Evolutionary conservation across 2,797 vertebrate genomes (phyloP).

Genomic region (Pangasius sanitwongsei): DNA sequence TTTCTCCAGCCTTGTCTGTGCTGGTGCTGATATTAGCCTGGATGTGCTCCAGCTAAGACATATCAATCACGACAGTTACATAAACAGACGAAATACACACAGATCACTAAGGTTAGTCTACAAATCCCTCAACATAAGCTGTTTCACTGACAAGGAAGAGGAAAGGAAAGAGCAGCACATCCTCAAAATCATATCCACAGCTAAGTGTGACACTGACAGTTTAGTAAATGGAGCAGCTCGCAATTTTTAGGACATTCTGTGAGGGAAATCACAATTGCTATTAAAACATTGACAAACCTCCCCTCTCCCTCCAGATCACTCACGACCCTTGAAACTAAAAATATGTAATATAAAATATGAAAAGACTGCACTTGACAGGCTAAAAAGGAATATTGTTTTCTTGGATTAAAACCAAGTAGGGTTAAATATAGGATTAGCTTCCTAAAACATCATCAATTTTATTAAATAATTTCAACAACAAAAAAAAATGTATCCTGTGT

Average conservation of each 20-base stretch:
- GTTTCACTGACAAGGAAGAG: neutral
- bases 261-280: neutral
- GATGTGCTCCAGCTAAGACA: neutral
- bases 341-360: neutral
- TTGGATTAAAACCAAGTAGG: neutral
- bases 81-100: conserved; percentile 6
- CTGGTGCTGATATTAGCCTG: conserved; percentile 4
- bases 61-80: neutral
- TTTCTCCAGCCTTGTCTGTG: neutral
- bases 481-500: neutral
- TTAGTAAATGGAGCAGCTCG: neutral
- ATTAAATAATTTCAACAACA: neutral
- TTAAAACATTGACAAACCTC: neutral
- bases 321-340: neutral
- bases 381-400: neutral
- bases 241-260: neutral
- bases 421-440: neutral
- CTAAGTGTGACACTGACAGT: neutral
- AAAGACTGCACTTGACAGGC: neutral
- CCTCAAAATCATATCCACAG: neutral
- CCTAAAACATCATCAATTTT: neutral
- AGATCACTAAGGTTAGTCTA: conserved; percentile 10
- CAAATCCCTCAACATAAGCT: conserved; percentile 8
- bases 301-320: neutral
- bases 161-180: conserved; percentile 7